These are phyloP conservation scores for Drosophila paranaensis DNA, from an alignment of 2,888 invertebrate genomes.

Conservation along the genomic window DNA sequence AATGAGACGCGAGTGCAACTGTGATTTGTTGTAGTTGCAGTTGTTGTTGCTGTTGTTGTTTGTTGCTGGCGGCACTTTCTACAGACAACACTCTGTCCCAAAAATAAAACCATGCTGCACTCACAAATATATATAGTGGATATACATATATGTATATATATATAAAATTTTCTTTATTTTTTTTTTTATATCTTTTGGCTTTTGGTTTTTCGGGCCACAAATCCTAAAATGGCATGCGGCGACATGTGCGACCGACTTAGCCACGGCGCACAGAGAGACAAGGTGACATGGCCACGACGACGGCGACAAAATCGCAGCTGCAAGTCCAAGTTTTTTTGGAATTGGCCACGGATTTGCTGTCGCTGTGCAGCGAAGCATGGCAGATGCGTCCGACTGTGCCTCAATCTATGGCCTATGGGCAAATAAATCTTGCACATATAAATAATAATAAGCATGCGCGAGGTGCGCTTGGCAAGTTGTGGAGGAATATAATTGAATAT, in stretches of 20 bases:
- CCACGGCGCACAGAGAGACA: constrained; percentile 60
- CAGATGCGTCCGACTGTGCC: constrained; percentile 63
- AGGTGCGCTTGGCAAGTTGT: constrained; percentile 30
- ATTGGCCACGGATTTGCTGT: constrained; percentile 29
- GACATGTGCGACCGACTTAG: constrained; percentile 81
- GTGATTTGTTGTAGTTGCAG: constrained; percentile 54
- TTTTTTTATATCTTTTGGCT: constrained; percentile 25
- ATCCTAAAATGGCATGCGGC: constrained; percentile 81
- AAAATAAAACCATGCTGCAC: constrained; percentile 73
- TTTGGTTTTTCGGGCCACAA: constrained; percentile 67
- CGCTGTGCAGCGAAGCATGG: constrained; percentile 51
- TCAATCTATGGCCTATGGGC: constrained; percentile 36
- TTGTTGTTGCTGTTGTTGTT: constrained; percentile 21
- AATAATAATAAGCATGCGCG: constrained; percentile 54
- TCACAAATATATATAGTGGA: constrained; percentile 40
- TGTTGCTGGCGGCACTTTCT: constrained; percentile 70
- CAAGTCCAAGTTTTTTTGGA: constrained; percentile 36
- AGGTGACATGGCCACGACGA: constrained; percentile 66
- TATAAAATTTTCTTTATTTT: constrained; percentile 29
- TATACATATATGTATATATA: constrained; percentile 11
- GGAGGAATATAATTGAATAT: not conserved
- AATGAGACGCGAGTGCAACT: constrained; percentile 62
- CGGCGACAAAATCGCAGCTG: constrained; percentile 44
- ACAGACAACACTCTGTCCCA: constrained; percentile 67
- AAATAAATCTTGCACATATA: constrained; percentile 70